Conservation (phyloP, 2,797 vertebrate species). For the Paguma larvata region DNA sequence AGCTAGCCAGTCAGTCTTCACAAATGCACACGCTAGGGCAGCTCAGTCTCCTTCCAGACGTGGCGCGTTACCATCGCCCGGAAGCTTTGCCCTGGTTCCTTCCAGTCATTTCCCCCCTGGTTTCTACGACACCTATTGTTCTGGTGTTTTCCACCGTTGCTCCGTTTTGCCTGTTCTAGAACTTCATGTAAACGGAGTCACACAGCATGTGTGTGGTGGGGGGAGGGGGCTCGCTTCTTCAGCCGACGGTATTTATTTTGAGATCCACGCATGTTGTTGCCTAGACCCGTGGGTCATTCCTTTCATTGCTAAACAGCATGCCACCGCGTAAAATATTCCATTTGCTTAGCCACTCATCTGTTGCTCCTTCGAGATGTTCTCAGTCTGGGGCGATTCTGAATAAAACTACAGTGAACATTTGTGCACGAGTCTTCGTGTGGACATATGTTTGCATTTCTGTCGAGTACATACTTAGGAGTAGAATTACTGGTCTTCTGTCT, state of each 20-base stretch:
- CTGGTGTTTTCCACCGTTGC: neutral
- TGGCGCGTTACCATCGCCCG: rapidly evolving
- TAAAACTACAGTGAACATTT: neutral
- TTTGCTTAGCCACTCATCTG: neutral
- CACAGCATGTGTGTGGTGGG: neutral
- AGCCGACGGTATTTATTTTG: neutral
- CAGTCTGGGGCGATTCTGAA: no score
- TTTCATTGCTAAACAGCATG: neutral
- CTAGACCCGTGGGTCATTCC: no score
- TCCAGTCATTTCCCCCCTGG: neutral
- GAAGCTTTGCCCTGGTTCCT: neutral
- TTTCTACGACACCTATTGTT: neutral
- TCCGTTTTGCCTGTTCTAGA: neutral
- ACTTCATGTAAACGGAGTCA: neutral
- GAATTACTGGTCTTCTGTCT: neutral
- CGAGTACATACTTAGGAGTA: neutral
- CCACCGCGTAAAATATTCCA: rapidly evolving
- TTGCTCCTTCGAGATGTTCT: neutral
- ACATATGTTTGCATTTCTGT: neutral
- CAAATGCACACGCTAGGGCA: rapidly evolving
- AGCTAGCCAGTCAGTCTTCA: neutral
- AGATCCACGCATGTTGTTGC: neutral
- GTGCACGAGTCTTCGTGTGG: neutral
- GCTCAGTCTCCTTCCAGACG: neutral
- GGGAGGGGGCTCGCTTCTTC: neutral